These are phyloP conservation scores for Saguinus imperator DNA, from an alignment of 2,113 vertebrate genomes.

Conservation along the genomic window DNA sequence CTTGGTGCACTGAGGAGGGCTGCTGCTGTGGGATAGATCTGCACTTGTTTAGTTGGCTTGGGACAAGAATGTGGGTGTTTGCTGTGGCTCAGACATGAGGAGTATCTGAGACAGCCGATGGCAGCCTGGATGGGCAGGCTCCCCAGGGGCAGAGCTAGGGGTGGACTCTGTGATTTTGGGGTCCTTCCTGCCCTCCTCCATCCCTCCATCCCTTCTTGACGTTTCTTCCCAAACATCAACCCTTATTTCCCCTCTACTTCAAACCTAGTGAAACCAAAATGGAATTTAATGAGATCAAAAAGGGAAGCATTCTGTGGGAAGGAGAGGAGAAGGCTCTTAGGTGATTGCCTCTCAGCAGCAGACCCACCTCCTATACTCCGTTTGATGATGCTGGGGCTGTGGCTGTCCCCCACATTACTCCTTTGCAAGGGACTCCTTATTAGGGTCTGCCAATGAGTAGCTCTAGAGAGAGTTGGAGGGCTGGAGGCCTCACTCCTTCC, in stretches of 20 bases:
- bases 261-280: background rate
- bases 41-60: background rate
- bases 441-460: background rate
- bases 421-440: background rate
- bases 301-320: background rate
- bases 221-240: background rate
- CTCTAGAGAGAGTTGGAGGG: background rate
- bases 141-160: too few species aligned
- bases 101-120: fast-evolving
- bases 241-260: background rate
- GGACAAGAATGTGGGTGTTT: background rate
- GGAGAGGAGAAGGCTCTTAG: background rate
- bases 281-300: background rate
- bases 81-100: background rate
- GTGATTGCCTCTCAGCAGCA: background rate
- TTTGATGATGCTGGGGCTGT: background rate
- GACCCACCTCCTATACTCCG: background rate
- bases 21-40: background rate
- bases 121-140: background rate
- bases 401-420: too few species aligned
- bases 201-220: background rate
- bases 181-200: background rate
- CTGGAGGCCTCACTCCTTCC: background rate
- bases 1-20: too few species aligned
- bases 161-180: background rate